Base-by-base conservation (phyloP, 2,888 invertebrate species). In the Bimastos eiseni region DNA sequence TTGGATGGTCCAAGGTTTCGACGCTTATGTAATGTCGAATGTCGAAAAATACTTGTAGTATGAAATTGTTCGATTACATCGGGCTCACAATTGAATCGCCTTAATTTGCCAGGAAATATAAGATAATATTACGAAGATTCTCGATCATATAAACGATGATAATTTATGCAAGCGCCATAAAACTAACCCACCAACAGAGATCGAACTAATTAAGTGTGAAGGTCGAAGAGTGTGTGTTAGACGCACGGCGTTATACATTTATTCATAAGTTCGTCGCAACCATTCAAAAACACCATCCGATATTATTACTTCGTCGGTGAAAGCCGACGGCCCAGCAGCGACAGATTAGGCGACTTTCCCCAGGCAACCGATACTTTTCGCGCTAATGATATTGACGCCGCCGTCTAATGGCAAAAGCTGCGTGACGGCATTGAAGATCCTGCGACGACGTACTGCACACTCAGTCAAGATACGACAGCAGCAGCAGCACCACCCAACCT, bases 341-440 rank as follows among this genome's bases (percentile, higher is more conserved):
- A 70, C 70, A 70, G 70, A 70, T 70, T 70, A 70, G 70, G 70
- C 70, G 30, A 70, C 17, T n/a, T 70, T n/a, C 70, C 70, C n/a
- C 70, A 70, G 30, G 70, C 70, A 70, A 70, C 70, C 70, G 70
- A 70, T 70, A 70, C n/a, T 70, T 70, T 70, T 13, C 30, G 70
- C 70, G 86, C 37, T 86, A 86, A 86, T 86, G 86, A 34, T 34
- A 86, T 86, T 86, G 86, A 21, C 36, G 36, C 86, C 86, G 36
- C 86, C 86, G 34, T 8, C n/a, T 86, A 86, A 86, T 86, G 86
- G 86, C 86, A 30, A 37, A 34, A 36, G 37, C 34, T 34, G 86
- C 86, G 86, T 86, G 86, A 36, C 34, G 86, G 86, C 86, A 86
- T 86, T 17, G 34, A 34, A 86, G 37, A 86, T 36, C 86, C 70